These are phyloP conservation scores for Aldabrachelys gigantea DNA, from an alignment of 2,113 vertebrate species.

Conservation along the genomic window DNA sequence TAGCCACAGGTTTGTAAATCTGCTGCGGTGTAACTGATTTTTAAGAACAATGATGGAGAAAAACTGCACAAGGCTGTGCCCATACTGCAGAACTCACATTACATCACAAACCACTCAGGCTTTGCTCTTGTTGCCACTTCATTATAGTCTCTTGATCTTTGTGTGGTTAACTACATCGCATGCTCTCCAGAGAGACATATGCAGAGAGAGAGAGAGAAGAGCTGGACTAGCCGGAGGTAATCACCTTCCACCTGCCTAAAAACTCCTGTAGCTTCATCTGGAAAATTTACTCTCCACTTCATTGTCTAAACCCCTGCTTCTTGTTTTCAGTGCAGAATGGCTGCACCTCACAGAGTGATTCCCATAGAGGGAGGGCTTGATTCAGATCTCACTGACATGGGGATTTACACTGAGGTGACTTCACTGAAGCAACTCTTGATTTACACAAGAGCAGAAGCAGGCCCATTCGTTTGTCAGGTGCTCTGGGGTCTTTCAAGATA, in stretches of 20 bases:
- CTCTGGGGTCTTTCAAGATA: neutral
- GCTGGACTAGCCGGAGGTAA: neutral
- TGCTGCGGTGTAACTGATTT: neutral
- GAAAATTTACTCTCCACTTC: neutral
- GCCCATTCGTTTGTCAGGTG: neutral
- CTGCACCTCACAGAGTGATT: neutral
- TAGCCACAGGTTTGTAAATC: neutral
- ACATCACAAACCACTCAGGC: neutral
- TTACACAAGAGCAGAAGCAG: neutral
- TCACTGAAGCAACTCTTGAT: neutral
- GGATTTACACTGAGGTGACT: neutral
- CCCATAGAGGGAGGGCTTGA: neutral
- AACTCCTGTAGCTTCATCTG: neutral
- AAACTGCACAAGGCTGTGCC: neutral
- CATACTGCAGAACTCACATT: neutral
- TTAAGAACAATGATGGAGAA: neutral
- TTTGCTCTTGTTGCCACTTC: neutral
- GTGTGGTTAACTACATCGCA: no score
- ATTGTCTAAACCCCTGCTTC: neutral
- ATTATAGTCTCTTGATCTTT: no score
- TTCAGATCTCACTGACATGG: neutral
- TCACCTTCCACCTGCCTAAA: neutral
- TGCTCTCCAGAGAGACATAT: neutral
- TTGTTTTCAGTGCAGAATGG: neutral
- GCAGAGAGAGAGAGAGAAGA: neutral